Evolutionary conservation across 2,888 invertebrate genomes (phyloP).

Genomic region (Gryllus longicercus): DNA sequence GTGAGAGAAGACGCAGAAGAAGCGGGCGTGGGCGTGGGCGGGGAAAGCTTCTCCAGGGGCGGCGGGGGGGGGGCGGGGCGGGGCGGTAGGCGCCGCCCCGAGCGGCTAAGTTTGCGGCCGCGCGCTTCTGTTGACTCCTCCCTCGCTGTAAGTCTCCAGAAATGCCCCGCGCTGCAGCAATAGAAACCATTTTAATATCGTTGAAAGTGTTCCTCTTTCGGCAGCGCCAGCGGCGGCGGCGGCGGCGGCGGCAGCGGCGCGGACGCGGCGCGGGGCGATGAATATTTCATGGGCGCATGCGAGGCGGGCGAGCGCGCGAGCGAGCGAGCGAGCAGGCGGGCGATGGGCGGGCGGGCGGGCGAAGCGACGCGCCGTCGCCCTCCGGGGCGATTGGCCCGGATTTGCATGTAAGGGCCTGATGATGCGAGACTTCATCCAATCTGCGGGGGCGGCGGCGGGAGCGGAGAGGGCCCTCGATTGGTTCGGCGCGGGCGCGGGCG

Average conservation of each 20-base stretch:
- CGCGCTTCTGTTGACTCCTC: conserved; percentile 18
- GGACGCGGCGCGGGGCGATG: conserved; percentile 43
- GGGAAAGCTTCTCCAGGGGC: not conserved
- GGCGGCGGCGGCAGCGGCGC: not conserved
- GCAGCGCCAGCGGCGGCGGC: conserved; percentile 39
- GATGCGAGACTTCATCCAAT: conserved; percentile 32
- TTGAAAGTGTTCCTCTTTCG: conserved; percentile 45
- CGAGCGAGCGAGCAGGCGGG: not conserved
- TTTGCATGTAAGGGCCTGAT: conserved; percentile 25
- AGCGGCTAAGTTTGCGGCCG: conserved; percentile 1
- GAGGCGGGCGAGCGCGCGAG: not conserved
- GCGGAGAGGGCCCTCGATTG: not conserved
- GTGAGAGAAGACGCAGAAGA: not conserved
- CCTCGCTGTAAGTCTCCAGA: conserved; percentile 22
- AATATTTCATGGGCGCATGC: conserved; percentile 48
- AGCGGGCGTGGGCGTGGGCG: not conserved
- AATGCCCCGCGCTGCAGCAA: conserved; percentile 27
- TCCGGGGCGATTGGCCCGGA: conserved; percentile 19
- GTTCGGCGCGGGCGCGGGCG: not conserved
- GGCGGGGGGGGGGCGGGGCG: not conserved
- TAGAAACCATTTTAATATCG: conserved; percentile 48
- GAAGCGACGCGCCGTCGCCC: not conserved
- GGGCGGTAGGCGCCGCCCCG: not conserved
- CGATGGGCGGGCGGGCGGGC: not conserved
- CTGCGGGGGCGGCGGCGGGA: conserved; percentile 23